Evolutionary conservation across 2,113 vertebrate species (phyloP), one percentile per base, ranked within the genome.

Genomic region (Mormyrus lacerda): DNA sequence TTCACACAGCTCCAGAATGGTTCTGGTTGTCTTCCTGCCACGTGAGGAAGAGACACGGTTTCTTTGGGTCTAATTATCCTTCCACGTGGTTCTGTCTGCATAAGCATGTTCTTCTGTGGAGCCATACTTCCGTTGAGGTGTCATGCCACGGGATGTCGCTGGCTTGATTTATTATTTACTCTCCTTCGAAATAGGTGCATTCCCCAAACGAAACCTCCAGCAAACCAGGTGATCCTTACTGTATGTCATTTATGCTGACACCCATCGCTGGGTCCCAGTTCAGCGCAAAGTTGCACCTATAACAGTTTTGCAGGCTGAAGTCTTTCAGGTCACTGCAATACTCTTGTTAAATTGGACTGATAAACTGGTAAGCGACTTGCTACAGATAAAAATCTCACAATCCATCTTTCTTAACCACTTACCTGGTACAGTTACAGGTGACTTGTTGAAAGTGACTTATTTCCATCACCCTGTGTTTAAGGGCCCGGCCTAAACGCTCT

Each of bases 91-190:
- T 55, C 24, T 87, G n/a, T 87, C 19, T 51, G 13, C 45, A 13
- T 86, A 19, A 31, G 27, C 45, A n/a, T 8, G 13, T 86, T 51
- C 15, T 39, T 53, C 47, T 53, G 85, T 31, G 76, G 17, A 82
- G 65, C 65, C 39, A 2, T 0, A 6, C 82, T 84, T 47, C 44
- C 7, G 3, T 47, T 1, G 82, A n/a, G 21, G 82, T 84, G 82
- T 84, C 82, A 84, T 84, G 39, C 19, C 15, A 47, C 8, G 0
- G 82, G 21, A 47, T 44, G 24, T 47, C 7, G 82, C 82, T n/a
- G 11, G n/a, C 44, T 48, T 86, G 42, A 87, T 87, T 53, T 87
- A 53, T 17, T 53, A 87, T 87, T 87, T 87, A 87, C 27, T 17
- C 9, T 31, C 2, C 85, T 11, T 31, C 2, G 1, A 53, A 31